Base-by-base conservation (phyloP, 1,140 invertebrate genomes). In the Hylaeus volcanicus region DNA sequence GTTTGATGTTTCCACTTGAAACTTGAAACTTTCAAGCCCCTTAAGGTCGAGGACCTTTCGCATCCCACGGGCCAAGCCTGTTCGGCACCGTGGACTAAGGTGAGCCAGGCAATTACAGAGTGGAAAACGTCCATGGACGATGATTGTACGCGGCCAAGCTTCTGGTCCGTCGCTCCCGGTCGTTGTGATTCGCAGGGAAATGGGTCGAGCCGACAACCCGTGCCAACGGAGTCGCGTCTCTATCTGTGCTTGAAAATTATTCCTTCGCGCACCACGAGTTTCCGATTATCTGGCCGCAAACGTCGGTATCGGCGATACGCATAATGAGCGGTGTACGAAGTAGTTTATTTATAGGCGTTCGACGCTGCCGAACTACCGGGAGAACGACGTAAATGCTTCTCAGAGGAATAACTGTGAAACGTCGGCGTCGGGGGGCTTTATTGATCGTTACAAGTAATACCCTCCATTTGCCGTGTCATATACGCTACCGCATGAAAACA, bases 331-430 rank as follows among this genome's bases (percentile, higher is more conserved):
- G 26, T 41, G 55, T 11, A 65, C 43, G 26, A 74, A 70, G 65
- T 14, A 26, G 63, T 68, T 61, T 83, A 79, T 79, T 79, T 84
- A 84, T 74, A 84, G 70, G 5, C 69, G 61, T 51, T 68, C 41
- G 48, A 60, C 37, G 56, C 26, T 14, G 43, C 37, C n/a, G 11
- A 3, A 55, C 37, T 15, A 83, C 72, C 60, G 71, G 26, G 26
- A 51, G 56, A 70, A 81, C 64, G 65, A 48, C 58, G 56, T 81
- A 83, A 76, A 83, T 45, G 39, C 39, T 41, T 53, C 51, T 3
- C 12, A 45, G 53, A 37, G n/a, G 11, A 68, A 26, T 11, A 11
- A 58, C 63, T 15, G 41, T n/a, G 41, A 51, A 14, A 68, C 63
- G 74, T 68, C n/a, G 26, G 26, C 26, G 26, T 26, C 26, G 26